Conservation (phyloP, 2,797 vertebrate genomes). For the Smutsia temminckii region DNA sequence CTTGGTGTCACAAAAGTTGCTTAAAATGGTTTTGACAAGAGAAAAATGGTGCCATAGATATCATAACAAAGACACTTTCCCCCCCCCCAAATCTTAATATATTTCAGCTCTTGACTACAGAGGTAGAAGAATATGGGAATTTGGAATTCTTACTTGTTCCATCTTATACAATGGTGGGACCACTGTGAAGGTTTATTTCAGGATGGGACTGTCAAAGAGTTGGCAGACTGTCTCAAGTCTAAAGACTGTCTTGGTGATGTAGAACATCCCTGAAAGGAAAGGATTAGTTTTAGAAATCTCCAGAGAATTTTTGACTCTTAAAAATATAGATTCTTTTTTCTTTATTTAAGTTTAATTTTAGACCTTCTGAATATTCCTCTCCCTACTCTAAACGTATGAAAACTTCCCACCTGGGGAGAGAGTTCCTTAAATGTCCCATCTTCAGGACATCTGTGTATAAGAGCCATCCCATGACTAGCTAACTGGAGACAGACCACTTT, state of each 20-base stretch:
- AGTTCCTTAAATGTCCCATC: not conserved
- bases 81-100: not conserved
- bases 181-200: not conserved
- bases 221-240: not conserved
- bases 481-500: not conserved
- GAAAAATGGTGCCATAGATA: conserved; percentile 1
- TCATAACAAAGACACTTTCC: not conserved
- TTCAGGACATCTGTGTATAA: not conserved
- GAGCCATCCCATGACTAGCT: not conserved
- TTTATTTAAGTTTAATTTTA: not conserved
- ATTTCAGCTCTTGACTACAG: not conserved
- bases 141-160: not conserved
- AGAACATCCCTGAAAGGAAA: not conserved
- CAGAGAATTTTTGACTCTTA: not conserved
- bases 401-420: not conserved
- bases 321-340: not conserved
- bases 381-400: not conserved
- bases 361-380: not conserved
- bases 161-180: not conserved
- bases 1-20: not conserved
- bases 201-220: not conserved
- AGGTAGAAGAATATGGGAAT: not conserved
- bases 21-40: conserved; percentile 42
- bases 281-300: not conserved
- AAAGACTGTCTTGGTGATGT: not conserved